Base-by-base conservation (phyloP, 1,140 invertebrate species). In the Octopus bimaculoides region DNA sequence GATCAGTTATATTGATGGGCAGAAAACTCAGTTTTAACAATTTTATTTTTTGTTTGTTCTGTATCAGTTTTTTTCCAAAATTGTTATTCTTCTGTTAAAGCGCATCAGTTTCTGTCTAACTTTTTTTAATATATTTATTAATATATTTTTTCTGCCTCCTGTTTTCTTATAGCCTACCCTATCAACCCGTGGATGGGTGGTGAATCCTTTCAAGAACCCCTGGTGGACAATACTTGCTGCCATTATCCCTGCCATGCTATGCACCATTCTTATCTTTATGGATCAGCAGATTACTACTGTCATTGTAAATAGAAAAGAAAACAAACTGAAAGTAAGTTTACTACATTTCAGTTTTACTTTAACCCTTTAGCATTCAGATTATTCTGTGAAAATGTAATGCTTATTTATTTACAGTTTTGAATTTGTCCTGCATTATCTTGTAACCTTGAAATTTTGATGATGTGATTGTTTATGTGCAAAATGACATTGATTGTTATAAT, bases 201-300 rank as follows among this genome's bases (percentile, higher is more conserved):
- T 99, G 83, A 93, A 93, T 78, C 96, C 96, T 0, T 96, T 99
- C 85, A 74, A 82, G n/a, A 98, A 98, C 91, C 96, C 97, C 4
- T 91, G 94, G 87, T 99, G 95, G 94, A 94, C 96, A 55, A 90
- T 93, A 4, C 86, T 96, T 5, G 92, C 95, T 5, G 96, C 97
- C 5, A 84, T 95, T 54, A 89, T 98, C 54, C 98, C 98, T 1
- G 97, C 98, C 75, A 90, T 99, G 7, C 90, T 99, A 17, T 97
- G 96, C 54, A 98, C 96, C 17, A 99, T 99, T 87, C 92, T 99
- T 8, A 97, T 99, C 86, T 99, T 99, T 90, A 99, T 99, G 97
- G 98, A 99, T 92, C 98, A 99, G 90, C 98, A 99, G 91, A 99
- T 99, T 80, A 99, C 98, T 3, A 96, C 97, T 77, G 98, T 99